Evolutionary conservation across 2,797 vertebrate species (phyloP).

Genomic region (Myotis vivesi): DNA sequence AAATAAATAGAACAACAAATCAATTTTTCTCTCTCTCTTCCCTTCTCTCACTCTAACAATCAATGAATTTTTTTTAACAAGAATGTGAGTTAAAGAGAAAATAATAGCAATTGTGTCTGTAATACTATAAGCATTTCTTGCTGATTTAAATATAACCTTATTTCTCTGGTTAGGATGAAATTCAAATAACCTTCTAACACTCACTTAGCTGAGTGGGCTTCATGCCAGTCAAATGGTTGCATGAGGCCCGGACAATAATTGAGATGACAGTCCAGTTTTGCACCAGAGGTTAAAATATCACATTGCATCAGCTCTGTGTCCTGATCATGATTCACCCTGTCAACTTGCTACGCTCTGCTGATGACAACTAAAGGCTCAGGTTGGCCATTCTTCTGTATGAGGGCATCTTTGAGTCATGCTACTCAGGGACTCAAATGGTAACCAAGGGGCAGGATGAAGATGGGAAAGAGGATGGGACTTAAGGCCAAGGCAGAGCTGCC

Average conservation of each 20-base stretch:
- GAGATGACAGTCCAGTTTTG: conserved; percentile 80
- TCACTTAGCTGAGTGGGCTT: conserved; percentile 69
- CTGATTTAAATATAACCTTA: conserved; percentile 52
- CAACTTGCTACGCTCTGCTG: conserved; percentile 72
- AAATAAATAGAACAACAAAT: background rate
- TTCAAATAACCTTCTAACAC: conserved; percentile 65
- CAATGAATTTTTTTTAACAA: background rate
- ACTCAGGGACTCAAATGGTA: background rate
- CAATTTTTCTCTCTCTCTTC: background rate
- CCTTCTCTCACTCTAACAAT: background rate
- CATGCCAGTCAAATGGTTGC: conserved; percentile 73
- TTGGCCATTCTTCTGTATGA: conserved; percentile 26
- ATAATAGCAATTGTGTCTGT: background rate
- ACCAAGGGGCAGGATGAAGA: background rate
- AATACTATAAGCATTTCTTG: conserved; percentile 50
- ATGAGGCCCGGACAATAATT: conserved; percentile 71
- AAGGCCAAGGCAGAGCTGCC: background rate
- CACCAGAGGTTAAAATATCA: conserved; percentile 75
- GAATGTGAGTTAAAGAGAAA: background rate
- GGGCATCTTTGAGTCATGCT: conserved; percentile 30
- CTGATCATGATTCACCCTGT: conserved; percentile 71
- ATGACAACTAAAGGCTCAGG: conserved; percentile 10
- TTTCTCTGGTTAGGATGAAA: conserved; percentile 45
- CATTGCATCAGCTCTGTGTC: conserved; percentile 74
- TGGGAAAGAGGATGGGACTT: background rate